A percentile compares a stretch with the other conserved stretches of the same genome.
Conservation (phyloP, 2,888 invertebrate species). For the Prosopocoilus inquinatus region DNA sequence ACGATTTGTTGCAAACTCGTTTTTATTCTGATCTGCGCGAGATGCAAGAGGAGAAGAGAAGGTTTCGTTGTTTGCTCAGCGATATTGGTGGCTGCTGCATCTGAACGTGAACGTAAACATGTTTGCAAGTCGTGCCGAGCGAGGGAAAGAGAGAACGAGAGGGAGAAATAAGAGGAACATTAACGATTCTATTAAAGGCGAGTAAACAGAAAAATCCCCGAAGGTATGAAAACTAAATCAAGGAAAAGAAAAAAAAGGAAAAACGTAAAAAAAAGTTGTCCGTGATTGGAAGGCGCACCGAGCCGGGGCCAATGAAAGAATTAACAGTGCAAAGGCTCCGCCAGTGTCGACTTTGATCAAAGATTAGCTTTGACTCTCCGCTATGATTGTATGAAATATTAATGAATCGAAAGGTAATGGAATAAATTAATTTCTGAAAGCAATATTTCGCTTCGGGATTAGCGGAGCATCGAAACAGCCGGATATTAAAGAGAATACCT, state of each 20-base stretch:
- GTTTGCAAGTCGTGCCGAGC: too few relatives aligned
- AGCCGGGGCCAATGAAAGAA: conserved; percentile 34
- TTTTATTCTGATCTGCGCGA: too few relatives aligned
- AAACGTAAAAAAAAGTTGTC: conserved; percentile 11
- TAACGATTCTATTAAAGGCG: conserved; percentile 21
- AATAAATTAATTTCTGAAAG: conserved; percentile 57
- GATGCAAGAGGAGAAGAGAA: too few relatives aligned
- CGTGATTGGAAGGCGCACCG: conserved; percentile 8
- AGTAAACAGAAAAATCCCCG: conserved; percentile 21
- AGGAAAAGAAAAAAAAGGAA: conserved; percentile 8
- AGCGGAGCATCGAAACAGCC: conserved; percentile 33
- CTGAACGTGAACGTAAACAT: too few relatives aligned
- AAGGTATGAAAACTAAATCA: conserved; percentile 13
- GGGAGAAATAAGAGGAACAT: conserved; percentile 8
- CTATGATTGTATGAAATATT: conserved; percentile 55
- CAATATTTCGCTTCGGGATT: conserved; percentile 52
- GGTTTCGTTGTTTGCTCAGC: too few relatives aligned
- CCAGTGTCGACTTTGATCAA: conserved; percentile 47
- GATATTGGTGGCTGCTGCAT: too few relatives aligned
- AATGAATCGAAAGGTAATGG: conserved; percentile 57
- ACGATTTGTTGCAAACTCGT: too few relatives aligned
- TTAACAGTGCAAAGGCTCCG: conserved; percentile 33
- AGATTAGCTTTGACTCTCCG: conserved; percentile 49
- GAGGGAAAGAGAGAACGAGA: too few relatives aligned
- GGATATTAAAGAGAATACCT: conserved; percentile 55